Evolutionary conservation across 2,888 invertebrate species (phyloP).

Genomic region (Harpagoxenus sublaevis): DNA sequence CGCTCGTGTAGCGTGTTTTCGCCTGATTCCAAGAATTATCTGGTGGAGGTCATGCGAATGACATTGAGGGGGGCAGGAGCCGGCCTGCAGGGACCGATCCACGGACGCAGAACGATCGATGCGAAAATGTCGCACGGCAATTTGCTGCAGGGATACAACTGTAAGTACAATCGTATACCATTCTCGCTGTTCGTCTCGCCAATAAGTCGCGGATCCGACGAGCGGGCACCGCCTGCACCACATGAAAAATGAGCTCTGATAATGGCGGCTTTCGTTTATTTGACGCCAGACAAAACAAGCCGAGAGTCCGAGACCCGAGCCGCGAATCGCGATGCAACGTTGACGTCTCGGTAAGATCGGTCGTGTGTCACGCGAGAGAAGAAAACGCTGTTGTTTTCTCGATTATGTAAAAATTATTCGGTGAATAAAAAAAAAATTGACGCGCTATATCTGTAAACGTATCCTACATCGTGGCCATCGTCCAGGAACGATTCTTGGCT

Average conservation of each 20-base stretch:
- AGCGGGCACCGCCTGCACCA: slow-evolving; percentile 28
- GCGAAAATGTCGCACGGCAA: slow-evolving; percentile 78
- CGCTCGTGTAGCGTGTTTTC: slow-evolving; percentile 51
- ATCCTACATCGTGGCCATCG: background rate
- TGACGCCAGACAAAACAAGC: slow-evolving; percentile 74
- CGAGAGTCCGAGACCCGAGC: slow-evolving; percentile 68
- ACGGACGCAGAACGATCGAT: slow-evolving; percentile 48
- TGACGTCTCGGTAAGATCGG: slow-evolving; percentile 15
- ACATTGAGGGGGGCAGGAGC: slow-evolving; percentile 37
- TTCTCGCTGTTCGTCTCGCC: background rate
- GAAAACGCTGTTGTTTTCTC: background rate
- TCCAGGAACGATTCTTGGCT: background rate
- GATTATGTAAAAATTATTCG: background rate
- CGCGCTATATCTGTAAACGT: background rate
- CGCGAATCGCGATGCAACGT: slow-evolving; percentile 29
- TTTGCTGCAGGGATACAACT: slow-evolving; percentile 78
- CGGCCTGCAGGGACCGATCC: slow-evolving; percentile 43
- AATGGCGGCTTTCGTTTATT: slow-evolving; percentile 85
- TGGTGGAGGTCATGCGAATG: slow-evolving; percentile 68
- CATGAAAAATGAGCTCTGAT: slow-evolving; percentile 81
- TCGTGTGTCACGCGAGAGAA: background rate
- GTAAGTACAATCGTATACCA: slow-evolving; percentile 75
- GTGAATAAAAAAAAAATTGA: background rate
- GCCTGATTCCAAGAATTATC: slow-evolving; percentile 17
- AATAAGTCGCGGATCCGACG: slow-evolving; percentile 13